These are phyloP conservation scores for Zoanthus sociatus DNA, from an alignment of 92 coral and sea anemone species.

Conservation along the genomic window DNA sequence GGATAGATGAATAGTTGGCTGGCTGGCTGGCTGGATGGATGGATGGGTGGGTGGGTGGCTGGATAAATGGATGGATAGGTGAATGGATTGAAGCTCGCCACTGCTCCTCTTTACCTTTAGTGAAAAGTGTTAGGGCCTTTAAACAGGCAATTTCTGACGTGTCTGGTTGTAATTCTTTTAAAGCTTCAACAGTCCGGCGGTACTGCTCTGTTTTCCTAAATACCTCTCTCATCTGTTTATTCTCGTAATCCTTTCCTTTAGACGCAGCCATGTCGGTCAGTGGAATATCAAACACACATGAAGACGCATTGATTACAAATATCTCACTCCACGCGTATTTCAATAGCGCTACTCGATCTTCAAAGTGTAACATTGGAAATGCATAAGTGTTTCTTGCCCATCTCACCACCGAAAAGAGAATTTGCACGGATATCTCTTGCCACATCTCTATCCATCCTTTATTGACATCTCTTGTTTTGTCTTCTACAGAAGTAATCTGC, in stretches of 20 bases:
- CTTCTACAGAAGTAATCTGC: constrained; percentile 4
- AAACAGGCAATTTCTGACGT: constrained; percentile 84
- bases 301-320: constrained; percentile 69
- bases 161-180: constrained; percentile 73
- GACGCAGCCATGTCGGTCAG: constrained; percentile 67
- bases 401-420: constrained; percentile 59
- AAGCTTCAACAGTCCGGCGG: constrained; percentile 71
- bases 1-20: too few relatives aligned
- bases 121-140: constrained; percentile 73
- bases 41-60: too few relatives aligned
- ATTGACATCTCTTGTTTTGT: neutral
- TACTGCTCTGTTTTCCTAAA: constrained; percentile 43
- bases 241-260: constrained; percentile 50
- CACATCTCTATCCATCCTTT: neutral
- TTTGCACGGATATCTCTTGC: constrained; percentile 36
- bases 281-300: constrained; percentile 72
- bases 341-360: constrained; percentile 72
- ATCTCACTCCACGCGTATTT: constrained; percentile 80
- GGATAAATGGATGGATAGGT: too few relatives aligned
- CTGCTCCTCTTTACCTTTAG: constrained; percentile 62
- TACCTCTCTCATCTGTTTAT: constrained; percentile 48
- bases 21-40: too few relatives aligned
- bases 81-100: neutral
- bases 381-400: constrained; percentile 78
- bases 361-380: constrained; percentile 75